Evolutionary conservation across 1,140 invertebrate species (phyloP).

Genomic region (Varroa destructor): DNA sequence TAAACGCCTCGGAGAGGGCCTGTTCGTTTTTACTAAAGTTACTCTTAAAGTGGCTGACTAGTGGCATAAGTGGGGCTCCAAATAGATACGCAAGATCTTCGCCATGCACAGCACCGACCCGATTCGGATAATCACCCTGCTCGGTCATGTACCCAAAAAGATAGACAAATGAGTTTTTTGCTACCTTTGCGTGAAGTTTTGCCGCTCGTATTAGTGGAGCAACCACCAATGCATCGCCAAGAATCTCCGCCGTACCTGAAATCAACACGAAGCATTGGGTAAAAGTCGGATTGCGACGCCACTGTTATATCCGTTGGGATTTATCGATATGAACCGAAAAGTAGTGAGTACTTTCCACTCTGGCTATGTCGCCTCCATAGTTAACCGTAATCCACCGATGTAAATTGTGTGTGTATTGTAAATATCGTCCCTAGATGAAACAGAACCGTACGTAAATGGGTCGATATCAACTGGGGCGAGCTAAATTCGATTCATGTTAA

Average conservation of each 20-base stretch:
- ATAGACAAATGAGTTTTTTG: slow-evolving; percentile 63
- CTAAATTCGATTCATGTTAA: too few relatives aligned
- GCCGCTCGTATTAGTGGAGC: slow-evolving; percentile 80
- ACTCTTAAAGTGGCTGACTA: slow-evolving; percentile 37
- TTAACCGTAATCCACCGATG: too few relatives aligned
- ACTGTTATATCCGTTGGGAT: too few relatives aligned
- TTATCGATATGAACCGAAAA: too few relatives aligned
- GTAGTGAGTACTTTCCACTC: too few relatives aligned
- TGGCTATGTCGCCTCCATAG: too few relatives aligned
- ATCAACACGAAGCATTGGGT: neutral
- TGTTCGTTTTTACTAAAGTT: slow-evolving; percentile 63
- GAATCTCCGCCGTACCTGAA: slow-evolving; percentile 60
- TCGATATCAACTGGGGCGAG: too few relatives aligned
- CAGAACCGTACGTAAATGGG: too few relatives aligned
- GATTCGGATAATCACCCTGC: slow-evolving; percentile 53
- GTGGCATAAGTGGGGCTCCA: slow-evolving; percentile 62
- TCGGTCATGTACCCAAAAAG: slow-evolving; percentile 68
- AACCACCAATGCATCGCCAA: slow-evolving; percentile 82
- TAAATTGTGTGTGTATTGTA: too few relatives aligned
- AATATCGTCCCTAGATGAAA: too few relatives aligned
- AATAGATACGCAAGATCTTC: slow-evolving; percentile 83
- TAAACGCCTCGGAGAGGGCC: slow-evolving; percentile 56
- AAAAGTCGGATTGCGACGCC: too few relatives aligned
- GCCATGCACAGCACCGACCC: slow-evolving; percentile 65
- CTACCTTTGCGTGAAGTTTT: slow-evolving; percentile 61